Evolutionary conservation across 2,113 vertebrate genomes (phyloP).

Genomic region (Perca flavescens): DNA sequence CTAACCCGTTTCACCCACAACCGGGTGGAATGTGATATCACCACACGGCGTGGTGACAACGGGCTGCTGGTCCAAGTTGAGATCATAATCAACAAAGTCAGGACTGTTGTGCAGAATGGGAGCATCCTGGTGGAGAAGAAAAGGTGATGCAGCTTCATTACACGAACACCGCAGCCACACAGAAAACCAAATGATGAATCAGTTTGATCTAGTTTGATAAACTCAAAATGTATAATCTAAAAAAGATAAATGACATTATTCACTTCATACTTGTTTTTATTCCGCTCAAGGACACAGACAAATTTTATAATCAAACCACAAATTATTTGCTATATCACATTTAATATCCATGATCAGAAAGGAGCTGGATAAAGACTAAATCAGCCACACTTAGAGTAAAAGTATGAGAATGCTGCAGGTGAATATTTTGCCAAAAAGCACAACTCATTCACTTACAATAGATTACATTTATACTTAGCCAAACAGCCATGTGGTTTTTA

Average conservation of each 20-base stretch:
- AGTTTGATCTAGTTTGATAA: background rate
- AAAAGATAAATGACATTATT: too few relatives aligned
- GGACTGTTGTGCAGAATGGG: conserved; percentile 69
- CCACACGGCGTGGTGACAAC: conserved; percentile 28
- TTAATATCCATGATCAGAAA: too few relatives aligned
- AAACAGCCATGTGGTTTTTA: background rate
- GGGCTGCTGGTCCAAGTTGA: conserved; percentile 72
- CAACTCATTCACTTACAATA: background rate
- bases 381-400: too few relatives aligned
- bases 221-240: too few relatives aligned
- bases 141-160: conserved; percentile 57
- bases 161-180: background rate
- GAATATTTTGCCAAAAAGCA: background rate
- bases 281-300: too few relatives aligned
- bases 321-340: too few relatives aligned
- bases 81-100: conserved; percentile 78
- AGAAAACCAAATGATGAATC: background rate
- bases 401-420: too few relatives aligned
- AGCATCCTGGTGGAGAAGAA: conserved; percentile 64
- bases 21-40: conserved; percentile 71
- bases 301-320: too few relatives aligned
- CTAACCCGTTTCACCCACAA: conserved; percentile 77
- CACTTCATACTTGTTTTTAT: too few relatives aligned
- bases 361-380: too few relatives aligned
- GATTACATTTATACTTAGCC: background rate